Evolutionary conservation across 2,888 invertebrate genomes (phyloP), one percentile per base, ranked within the genome.

Genomic region (Heteropelma amictum): DNA sequence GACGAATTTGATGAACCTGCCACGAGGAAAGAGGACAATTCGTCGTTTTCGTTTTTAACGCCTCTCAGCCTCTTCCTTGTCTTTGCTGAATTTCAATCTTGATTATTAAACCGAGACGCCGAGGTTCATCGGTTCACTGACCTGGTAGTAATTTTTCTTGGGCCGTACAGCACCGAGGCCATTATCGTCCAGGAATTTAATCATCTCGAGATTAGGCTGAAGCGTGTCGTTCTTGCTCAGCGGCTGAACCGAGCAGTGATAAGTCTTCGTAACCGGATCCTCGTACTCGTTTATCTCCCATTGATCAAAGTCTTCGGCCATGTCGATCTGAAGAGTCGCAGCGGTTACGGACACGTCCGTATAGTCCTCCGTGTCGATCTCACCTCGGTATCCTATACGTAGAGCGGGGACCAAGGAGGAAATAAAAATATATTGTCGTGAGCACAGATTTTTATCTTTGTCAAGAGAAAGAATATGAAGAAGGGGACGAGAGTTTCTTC

Each of bases 301-400:
- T 35, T 72, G 77, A 74, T 81, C 81, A 53, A 81, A 82, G 71
- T 82, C 81, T 35, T 80, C 82, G 35, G 80, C 67, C 63, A 78
- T 74, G 61, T 81, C 80, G 51, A 77, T 73, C 65, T 71, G 75
- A 69, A 68, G 63, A 74, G 61, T 77, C 64, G 75, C 71, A 53
- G 77, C 68, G 75, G 78, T 79, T 76, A 77, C 75, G 61, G 79
- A 79, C 75, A 76, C 74, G 75, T 80, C 81, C 76, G 72, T 65
- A 72, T 79, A 75, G 68, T 81, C 79, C 65, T 81, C 80, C 65
- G 76, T 77, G 72, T 81, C 80, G 77, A 67, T 82, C 67, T 79
- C 76, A 63, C 65, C 72, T 45, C 71, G 72, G 40, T 61, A 58
- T 74, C 70, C 77, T 73, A 68, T 58, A 56, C 60, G 63, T 33